phyloP scores from a whole-genome alignment of 2,888 invertebrate species.

The Torymus texanus region DNA sequence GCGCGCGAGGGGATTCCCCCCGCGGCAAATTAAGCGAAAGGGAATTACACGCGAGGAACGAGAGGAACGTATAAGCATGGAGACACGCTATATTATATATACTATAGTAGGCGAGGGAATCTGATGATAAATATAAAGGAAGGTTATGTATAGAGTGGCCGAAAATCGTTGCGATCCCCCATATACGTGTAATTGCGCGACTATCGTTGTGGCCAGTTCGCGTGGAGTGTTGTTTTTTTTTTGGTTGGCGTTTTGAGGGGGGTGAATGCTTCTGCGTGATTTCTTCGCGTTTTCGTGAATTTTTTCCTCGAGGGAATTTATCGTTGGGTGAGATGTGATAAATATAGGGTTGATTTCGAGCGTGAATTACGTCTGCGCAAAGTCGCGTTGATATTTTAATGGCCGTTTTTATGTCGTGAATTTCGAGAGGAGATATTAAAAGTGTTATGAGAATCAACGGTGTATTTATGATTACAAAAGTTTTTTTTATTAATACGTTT shows the following conservation, averaged over 20 bases:
- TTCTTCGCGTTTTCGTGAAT: too few species aligned
- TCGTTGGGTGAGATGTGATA: too few species aligned
- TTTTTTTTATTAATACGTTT: too few species aligned
- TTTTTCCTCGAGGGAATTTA: too few species aligned
- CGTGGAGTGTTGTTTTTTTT: neutral
- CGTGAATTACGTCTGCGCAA: too few species aligned
- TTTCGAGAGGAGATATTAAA: too few species aligned
- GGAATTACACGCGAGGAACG: slow-evolving; percentile 43
- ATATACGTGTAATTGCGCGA: slow-evolving; percentile 6
- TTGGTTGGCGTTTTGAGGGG: neutral
- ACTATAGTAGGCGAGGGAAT: neutral
- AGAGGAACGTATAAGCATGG: neutral
- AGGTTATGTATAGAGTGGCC: neutral
- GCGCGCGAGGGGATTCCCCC: slow-evolving; percentile 10
- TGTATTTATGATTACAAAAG: too few species aligned
- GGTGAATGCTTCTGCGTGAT: too few species aligned
- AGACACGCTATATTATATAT: slow-evolving; percentile 36
- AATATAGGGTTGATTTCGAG: too few species aligned
- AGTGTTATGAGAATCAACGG: too few species aligned
- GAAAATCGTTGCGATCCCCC: neutral
- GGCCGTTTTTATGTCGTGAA: too few species aligned
- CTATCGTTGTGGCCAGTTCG: slow-evolving; percentile 1
- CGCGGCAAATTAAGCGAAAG: slow-evolving; percentile 38
- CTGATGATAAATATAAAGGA: slow-evolving; percentile 40
- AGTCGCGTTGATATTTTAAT: too few species aligned